Evolutionary conservation across 1,140 invertebrate genomes (phyloP).

Genomic region (Musca domestica): DNA sequence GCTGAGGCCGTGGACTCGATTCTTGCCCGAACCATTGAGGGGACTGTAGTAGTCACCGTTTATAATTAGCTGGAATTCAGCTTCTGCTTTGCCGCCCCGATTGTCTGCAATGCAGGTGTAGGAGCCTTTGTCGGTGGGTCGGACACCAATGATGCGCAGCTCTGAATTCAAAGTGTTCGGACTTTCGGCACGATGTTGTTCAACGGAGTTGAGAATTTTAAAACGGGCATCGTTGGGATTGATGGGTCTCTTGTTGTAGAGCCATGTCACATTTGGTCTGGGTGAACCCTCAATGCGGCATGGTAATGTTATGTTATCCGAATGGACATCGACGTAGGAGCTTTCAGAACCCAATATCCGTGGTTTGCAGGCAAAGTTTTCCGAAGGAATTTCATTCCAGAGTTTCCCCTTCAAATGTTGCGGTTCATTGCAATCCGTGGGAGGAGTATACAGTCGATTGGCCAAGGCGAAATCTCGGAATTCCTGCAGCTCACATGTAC

Average conservation of each 20-base stretch:
- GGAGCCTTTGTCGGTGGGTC: conserved; percentile 75
- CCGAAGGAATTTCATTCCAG: conserved; percentile 69
- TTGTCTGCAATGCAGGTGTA: conserved; percentile 88
- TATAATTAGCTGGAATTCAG: conserved; percentile 64
- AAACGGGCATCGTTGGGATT: conserved; percentile 57
- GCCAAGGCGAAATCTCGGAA: conserved; percentile 75
- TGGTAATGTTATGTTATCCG: conserved; percentile 70
- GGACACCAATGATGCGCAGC: conserved; percentile 71
- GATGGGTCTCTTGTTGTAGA: conserved; percentile 61
- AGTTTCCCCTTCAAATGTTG: conserved; percentile 62
- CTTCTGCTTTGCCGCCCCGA: conserved; percentile 73
- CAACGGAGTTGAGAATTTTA: conserved; percentile 48
- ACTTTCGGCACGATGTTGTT: conserved; percentile 28
- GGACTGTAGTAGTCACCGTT: conserved; percentile 51
- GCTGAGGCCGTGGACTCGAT: conserved; percentile 37
- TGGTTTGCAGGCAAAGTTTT: conserved; percentile 82
- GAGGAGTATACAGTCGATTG: conserved; percentile 68
- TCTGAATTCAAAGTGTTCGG: conserved; percentile 52
- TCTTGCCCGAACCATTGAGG: conserved; percentile 25
- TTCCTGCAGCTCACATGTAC: conserved; percentile 77
- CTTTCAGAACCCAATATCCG: conserved; percentile 63
- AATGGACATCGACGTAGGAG: conserved; percentile 59
- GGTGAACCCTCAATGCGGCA: conserved; percentile 78
- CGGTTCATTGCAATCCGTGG: conserved; percentile 71
- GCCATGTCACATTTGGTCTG: conserved; percentile 72